phyloP scores from a whole-genome alignment of 2,113 vertebrate genomes.

The Neolamprologus ventralis region DNA sequence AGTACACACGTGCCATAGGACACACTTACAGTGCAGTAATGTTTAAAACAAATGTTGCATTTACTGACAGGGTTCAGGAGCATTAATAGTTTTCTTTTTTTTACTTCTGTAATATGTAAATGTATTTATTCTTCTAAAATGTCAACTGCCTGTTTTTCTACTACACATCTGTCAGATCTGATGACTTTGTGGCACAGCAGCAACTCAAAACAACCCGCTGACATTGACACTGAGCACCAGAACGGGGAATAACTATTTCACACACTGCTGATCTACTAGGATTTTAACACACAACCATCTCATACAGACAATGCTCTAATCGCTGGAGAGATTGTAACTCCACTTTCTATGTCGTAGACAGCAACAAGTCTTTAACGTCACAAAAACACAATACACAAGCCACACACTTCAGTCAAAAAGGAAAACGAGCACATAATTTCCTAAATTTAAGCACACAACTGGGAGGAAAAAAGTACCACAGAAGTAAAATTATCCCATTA shows the following conservation, averaged over 20 bases:
- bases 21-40: background rate
- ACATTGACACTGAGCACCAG: background rate
- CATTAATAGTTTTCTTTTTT: background rate
- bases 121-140: background rate
- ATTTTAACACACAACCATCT: background rate
- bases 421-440: background rate
- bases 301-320: background rate
- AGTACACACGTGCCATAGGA: background rate
- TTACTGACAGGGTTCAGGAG: background rate
- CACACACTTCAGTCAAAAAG: background rate
- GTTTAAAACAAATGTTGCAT: background rate
- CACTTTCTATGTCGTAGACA: background rate
- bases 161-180: background rate
- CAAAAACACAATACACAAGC: background rate
- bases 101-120: background rate
- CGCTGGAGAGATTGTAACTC: background rate
- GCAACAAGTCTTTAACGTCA: background rate
- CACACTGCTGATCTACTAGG: background rate
- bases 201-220: background rate
- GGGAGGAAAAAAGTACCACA: background rate
- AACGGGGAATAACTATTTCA: background rate
- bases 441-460: background rate
- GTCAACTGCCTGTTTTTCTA: background rate
- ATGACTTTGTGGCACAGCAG: background rate
- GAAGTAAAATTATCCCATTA: background rate